Percentiles rank a stretch among this genome's conserved stretches.
Conservation (phyloP, 1,140 invertebrate species). For the Heliconius congener region DNA sequence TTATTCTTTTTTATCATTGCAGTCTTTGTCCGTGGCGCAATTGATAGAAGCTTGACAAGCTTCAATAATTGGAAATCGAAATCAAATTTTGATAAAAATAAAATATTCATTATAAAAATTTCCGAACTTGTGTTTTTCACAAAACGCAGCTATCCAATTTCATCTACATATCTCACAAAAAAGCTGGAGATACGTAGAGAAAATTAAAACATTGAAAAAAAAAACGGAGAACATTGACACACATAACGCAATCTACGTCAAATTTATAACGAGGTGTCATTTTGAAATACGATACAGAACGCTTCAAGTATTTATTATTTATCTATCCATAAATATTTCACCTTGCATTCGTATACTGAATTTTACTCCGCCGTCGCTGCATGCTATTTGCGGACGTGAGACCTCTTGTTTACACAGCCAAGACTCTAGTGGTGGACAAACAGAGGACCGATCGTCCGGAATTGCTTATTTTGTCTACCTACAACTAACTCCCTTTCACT, state of each 20-base stretch:
- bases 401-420: slow-evolving; percentile 74
- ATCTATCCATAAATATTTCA: slow-evolving; percentile 46
- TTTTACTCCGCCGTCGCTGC: slow-evolving; percentile 65
- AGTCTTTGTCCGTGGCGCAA: too few species aligned
- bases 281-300: slow-evolving; percentile 54
- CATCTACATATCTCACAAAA: too few species aligned
- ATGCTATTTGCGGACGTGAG: slow-evolving; percentile 78
- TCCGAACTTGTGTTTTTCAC: too few species aligned
- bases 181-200: too few species aligned
- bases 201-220: not conserved
- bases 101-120: too few species aligned
- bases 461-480: slow-evolving; percentile 81
- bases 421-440: slow-evolving; percentile 79
- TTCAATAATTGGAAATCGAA: too few species aligned
- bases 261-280: slow-evolving; percentile 30
- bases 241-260: not conserved
- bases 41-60: too few species aligned
- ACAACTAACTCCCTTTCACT: slow-evolving; percentile 66
- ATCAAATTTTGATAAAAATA: too few species aligned
- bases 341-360: slow-evolving; percentile 53
- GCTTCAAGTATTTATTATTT: slow-evolving; percentile 56
- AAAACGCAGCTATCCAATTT: too few species aligned
- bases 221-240: not conserved
- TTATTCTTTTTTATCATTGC: not conserved
- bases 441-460: slow-evolving; percentile 75